A percentile compares a stretch with the other conserved stretches of the same genome.
Conservation (phyloP, 2,797 vertebrate genomes). For the Allobates femoralis region DNA sequence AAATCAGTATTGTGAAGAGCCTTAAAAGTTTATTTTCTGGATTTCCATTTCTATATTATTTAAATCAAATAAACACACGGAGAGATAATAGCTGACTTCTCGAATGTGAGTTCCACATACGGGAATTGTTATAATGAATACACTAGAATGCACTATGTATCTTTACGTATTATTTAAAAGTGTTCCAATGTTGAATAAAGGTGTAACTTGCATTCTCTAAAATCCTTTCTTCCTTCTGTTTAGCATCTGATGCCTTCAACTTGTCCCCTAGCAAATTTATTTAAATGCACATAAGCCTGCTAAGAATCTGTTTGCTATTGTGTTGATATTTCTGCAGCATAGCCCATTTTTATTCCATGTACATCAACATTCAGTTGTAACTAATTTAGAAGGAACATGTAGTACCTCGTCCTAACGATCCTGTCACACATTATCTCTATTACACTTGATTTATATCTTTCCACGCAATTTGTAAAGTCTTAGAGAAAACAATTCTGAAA, state of each 20-base stretch:
- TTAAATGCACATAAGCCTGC: slow-evolving; percentile 45
- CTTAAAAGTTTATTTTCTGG: neutral
- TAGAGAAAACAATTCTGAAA: slow-evolving; percentile 25
- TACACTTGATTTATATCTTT: slow-evolving; percentile 19
- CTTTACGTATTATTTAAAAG: slow-evolving; percentile 42
- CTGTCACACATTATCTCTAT: slow-evolving; percentile 11
- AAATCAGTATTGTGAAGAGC: too few relatives aligned
- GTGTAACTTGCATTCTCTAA: slow-evolving; percentile 20
- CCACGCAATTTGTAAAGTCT: slow-evolving; percentile 17
- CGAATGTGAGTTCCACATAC: neutral
- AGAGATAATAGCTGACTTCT: neutral
- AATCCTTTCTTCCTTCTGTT: slow-evolving; percentile 50
- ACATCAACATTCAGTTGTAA: slow-evolving; percentile 42
- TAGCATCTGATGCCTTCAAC: slow-evolving; percentile 29
- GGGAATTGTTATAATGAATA: slow-evolving; percentile 28
- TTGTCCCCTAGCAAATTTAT: slow-evolving; percentile 46
- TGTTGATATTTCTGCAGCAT: slow-evolving; percentile 25
- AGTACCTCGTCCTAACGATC: slow-evolving; percentile 3
- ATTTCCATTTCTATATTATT: neutral
- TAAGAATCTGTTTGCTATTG: slow-evolving; percentile 29
- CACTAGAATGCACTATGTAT: neutral
- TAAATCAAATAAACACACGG: neutral
- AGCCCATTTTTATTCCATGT: slow-evolving; percentile 39
- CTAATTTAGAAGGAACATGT: slow-evolving; percentile 33
- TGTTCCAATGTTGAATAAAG: slow-evolving; percentile 7